Base-by-base conservation (phyloP, 2,113 vertebrate species). In the Poicephalus gulielmi region DNA sequence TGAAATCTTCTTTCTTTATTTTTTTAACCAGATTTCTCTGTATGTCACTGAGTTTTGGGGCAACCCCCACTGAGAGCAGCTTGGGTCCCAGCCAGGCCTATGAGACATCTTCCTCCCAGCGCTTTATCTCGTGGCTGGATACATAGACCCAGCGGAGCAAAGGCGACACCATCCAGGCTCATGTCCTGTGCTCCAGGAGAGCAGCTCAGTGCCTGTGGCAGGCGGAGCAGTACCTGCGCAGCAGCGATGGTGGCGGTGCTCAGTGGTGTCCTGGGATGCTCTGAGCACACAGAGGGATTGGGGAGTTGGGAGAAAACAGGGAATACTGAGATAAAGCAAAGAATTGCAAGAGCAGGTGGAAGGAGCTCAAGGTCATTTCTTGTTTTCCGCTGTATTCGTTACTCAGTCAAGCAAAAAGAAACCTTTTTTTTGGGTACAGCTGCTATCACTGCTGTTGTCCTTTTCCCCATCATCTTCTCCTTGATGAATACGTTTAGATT, bases 401-500 rank as follows among this genome's bases (percentile, higher is more conserved):
- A 85, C 60, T 82, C 75, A 83, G 76, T 50, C 52, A 86, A 86
- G 50, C 80, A 86, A 79, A 83, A 55, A 37, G 23, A 59, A 78
- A n/a, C 14, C 17, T 41, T 41, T 78, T 70, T 44, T 10, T 30
- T 16, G 13, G 39, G 35, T 94, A 67, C 91, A 94, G 88, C 80
- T 94, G 91, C 77, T 93, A 4, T 76, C 78, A 31, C 43, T 88
- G 67, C 37, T 70, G 71, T 81, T 83, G 41, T 86, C 62, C 74
- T 86, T 90, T 79, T 46, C 43, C 5, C 52, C 27, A 31, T 89
- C 77, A 49, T 71, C 73, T 57, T 80, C 27, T 73, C 50, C 80
- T 71, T 89, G 63, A 89, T 93, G 88, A 93, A 91, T 93, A 59
- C 0, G 5, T 68, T 76, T n/a, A 76, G 73, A 91, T 93, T 89